These are phyloP conservation scores for Lycia hirtaria DNA, from an alignment of 2,888 invertebrate genomes.

Conservation along the genomic window DNA sequence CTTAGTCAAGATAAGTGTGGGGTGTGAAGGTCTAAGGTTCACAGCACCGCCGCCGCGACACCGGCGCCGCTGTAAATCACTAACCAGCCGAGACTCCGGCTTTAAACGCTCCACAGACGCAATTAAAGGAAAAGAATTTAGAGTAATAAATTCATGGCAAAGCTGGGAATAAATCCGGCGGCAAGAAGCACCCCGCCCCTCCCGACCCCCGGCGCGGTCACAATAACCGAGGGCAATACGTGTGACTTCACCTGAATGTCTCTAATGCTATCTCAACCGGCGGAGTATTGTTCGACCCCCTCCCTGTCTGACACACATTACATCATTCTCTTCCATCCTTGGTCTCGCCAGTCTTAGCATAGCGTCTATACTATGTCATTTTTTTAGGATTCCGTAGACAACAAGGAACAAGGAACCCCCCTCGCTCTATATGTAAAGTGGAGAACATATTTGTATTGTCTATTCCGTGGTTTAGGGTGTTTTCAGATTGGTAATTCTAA, in stretches of 20 bases:
- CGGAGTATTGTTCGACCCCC: constrained; percentile 24
- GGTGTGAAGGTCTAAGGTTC: too few relatives aligned
- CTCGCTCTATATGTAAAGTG: too few relatives aligned
- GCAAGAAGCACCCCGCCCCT: constrained; percentile 3
- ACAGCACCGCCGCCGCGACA: neutral
- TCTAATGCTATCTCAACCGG: constrained; percentile 16
- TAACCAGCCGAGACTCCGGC: constrained; percentile 32
- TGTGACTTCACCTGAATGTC: constrained; percentile 24
- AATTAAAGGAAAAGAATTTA: constrained; percentile 48
- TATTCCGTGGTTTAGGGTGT: too few relatives aligned
- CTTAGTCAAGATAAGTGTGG: too few relatives aligned
- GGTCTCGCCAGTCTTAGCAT: neutral
- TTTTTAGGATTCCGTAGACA: too few relatives aligned
- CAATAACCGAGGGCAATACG: constrained; percentile 17
- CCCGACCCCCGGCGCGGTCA: neutral
- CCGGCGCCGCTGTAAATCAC: neutral
- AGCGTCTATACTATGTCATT: too few relatives aligned
- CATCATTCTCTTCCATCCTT: neutral
- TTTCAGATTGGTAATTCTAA: too few relatives aligned
- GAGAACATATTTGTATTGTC: too few relatives aligned
- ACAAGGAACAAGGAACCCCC: too few relatives aligned
- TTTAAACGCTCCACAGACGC: constrained; percentile 39
- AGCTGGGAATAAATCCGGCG: constrained; percentile 35
- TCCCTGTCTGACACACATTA: constrained; percentile 5
- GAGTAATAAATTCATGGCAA: constrained; percentile 41